Evolutionary conservation across 2,113 vertebrate species (phyloP), one percentile per base, ranked within the genome.

Genomic region (Sinocyclocheilus anshuiensis): DNA sequence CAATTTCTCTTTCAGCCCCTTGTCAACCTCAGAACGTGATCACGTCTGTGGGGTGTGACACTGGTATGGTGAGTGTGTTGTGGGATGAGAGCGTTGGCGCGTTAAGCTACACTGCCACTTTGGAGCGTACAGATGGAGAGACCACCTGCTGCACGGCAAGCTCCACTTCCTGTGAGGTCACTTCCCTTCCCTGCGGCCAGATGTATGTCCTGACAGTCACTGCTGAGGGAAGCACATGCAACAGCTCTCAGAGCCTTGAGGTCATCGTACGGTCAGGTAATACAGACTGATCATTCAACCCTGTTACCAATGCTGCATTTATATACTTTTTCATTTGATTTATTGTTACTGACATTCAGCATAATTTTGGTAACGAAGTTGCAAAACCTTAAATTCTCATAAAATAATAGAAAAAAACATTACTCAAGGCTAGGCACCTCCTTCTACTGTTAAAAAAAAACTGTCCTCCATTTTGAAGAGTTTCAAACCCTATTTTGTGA

Each of bases 141-240:
- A 88, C 84, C 36, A 85, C 48, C 48, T 93, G 90, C 83, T 96
- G 95, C 90, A 90, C 79, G 15, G 80, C 92, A 0, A 65, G 45
- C 77, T 89, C 83, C 6, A 65, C 86, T 9, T 48, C 53, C 65
- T 96, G 95, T 48, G 59, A 93, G 22, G 88, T 96, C 86, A 22
- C 2, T 0, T 81, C 87, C 18, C 92, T 96, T 83, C 92, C 92
- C 0, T 96, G 95, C 16, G 95, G 95, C 1, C 86, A 94, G 83
- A 89, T 91, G 57, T 95, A 93, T 81, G 78, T 77, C 0, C 63
- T 96, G 78, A 89, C 89, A 0, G 90, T 96, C 48, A 90, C 84
- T 42, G 93, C 95, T 2, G 93, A 93, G 85, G 95, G 95, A 26
- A 84, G 75, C 18, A 92, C 84, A 45, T 96, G 95, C 89, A 94